phyloP scores from a whole-genome alignment of 2,888 invertebrate species.

The Eupithecia vulgata region DNA sequence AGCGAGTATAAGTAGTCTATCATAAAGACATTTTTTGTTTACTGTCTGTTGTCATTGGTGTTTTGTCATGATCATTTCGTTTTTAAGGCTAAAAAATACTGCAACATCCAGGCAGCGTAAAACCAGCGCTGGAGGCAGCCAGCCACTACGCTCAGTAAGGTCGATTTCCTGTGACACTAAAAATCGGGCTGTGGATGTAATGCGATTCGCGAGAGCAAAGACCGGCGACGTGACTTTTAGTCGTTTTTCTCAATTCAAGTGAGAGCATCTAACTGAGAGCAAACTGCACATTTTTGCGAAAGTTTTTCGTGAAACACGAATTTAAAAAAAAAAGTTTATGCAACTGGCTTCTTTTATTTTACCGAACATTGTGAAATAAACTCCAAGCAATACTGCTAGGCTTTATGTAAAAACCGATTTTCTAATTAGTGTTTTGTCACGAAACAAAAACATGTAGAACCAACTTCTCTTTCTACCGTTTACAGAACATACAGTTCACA shows the following conservation, averaged over 20 bases:
- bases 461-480: not conserved
- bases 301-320: not conserved
- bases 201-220: slow-evolving; percentile 14
- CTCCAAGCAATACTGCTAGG: not conserved
- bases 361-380: not conserved
- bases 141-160: not conserved
- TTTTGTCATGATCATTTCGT: not conserved
- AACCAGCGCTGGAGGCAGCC: not conserved
- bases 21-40: too few species aligned
- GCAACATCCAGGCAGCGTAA: not conserved
- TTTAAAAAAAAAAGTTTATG: not conserved
- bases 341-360: not conserved
- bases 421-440: not conserved
- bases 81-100: not conserved
- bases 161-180: slow-evolving; percentile 12
- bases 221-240: slow-evolving; percentile 12
- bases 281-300: slow-evolving; percentile 7
- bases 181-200: slow-evolving; percentile 9
- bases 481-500: not conserved
- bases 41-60: too few species aligned
- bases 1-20: too few species aligned
- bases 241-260: slow-evolving; percentile 13
- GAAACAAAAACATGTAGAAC: not conserved
- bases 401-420: not conserved
- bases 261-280: slow-evolving; percentile 6